phyloP scores from a whole-genome alignment of 2,888 invertebrate genomes.

The Erebia palarica region DNA sequence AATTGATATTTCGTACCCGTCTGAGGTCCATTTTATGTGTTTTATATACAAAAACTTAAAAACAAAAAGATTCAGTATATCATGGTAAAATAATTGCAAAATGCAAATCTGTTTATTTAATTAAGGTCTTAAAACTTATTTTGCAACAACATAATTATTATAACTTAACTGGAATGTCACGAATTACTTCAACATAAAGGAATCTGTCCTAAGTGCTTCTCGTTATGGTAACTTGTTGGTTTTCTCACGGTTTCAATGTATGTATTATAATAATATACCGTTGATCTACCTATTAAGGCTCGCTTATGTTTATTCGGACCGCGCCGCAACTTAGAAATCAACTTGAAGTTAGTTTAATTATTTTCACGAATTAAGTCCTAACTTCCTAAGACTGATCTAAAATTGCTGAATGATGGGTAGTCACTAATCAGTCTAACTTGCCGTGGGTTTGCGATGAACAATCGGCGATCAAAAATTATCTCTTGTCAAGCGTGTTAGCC shows the following conservation, averaged over 20 bases:
- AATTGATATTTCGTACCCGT: too few relatives aligned
- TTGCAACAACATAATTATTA: constrained; percentile 14
- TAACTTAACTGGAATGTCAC: constrained; percentile 20
- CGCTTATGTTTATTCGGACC: constrained; percentile 13
- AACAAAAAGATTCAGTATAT: background rate
- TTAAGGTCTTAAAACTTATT: constrained; percentile 7
- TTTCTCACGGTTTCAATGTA: constrained; percentile 38
- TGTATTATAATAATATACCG: constrained; percentile 33
- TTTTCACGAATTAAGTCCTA: background rate
- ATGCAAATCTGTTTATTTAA: background rate
- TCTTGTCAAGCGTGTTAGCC: too few relatives aligned
- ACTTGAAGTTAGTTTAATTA: background rate
- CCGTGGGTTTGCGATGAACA: too few relatives aligned
- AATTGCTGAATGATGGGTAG: too few relatives aligned
- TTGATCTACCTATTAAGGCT: constrained; percentile 30
- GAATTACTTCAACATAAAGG: constrained; percentile 35
- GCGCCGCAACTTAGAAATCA: constrained; percentile 5
- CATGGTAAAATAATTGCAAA: background rate
- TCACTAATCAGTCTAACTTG: too few relatives aligned
- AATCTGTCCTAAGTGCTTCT: constrained; percentile 31
- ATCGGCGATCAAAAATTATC: too few relatives aligned
- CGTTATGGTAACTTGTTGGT: constrained; percentile 30
- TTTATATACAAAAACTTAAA: too few relatives aligned
- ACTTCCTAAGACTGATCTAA: too few relatives aligned
- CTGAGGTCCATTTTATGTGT: too few relatives aligned